Evolutionary conservation across 2,113 vertebrate genomes (phyloP).

Genomic region (Hyperopisus bebe): DNA sequence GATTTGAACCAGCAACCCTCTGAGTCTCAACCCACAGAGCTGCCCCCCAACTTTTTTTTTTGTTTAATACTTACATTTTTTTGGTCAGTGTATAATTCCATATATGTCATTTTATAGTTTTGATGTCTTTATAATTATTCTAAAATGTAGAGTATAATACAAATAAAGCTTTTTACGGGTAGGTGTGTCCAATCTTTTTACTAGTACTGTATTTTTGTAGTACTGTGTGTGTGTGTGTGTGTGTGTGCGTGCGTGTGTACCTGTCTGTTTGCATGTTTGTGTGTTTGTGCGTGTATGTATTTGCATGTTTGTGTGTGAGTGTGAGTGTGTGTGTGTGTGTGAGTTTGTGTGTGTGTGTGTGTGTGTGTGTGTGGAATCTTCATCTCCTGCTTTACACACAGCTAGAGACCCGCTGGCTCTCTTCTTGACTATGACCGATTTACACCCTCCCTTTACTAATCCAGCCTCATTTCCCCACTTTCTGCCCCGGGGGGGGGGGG

Average conservation of each 20-base stretch:
- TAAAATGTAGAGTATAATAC: not conserved
- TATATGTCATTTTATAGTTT: not conserved
- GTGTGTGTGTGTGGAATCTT: not conserved
- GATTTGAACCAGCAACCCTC: not conserved
- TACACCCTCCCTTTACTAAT: not conserved
- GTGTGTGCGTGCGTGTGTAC: too few relatives aligned
- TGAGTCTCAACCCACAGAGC: not conserved
- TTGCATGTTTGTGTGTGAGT: too few relatives aligned
- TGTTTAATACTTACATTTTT: not conserved
- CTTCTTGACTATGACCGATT: not conserved
- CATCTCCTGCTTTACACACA: not conserved
- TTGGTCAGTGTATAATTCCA: not conserved
- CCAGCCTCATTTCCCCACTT: not conserved
- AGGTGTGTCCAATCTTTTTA: not conserved
- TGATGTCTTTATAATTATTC: not conserved
- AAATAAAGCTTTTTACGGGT: not conserved
- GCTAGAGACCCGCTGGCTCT: not conserved
- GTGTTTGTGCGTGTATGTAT: too few relatives aligned
- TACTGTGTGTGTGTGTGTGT: too few relatives aligned
- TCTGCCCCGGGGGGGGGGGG: not conserved
- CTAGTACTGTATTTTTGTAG: not conserved
- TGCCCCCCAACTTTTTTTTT: not conserved
- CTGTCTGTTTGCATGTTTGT: too few relatives aligned
- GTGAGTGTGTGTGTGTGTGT: too few relatives aligned
- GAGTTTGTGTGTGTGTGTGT: not conserved